A percentile compares a stretch with the other conserved stretches of the same genome.
phyloP scores from a whole-genome alignment of 1,140 invertebrate genomes.

The Andricus grossulariae region DNA sequence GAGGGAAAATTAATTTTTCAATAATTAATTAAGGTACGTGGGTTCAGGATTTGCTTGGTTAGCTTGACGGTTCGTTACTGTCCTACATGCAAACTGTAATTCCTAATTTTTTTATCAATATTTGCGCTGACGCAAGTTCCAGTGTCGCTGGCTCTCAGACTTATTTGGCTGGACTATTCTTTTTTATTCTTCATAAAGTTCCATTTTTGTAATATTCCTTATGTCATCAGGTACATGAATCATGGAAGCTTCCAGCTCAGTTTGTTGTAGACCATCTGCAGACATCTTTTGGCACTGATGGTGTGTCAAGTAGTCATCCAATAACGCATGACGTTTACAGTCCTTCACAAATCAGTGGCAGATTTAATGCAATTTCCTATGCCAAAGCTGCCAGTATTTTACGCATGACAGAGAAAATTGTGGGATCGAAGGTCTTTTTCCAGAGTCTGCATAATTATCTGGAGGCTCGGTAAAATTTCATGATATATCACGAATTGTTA shows the following conservation, averaged over 20 bases:
- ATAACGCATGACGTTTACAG: slow-evolving; percentile 59
- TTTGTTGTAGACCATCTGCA: slow-evolving; percentile 70
- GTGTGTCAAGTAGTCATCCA: slow-evolving; percentile 51
- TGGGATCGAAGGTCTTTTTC: slow-evolving; percentile 81
- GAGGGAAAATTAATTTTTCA: too few species aligned
- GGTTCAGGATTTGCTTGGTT: too few species aligned
- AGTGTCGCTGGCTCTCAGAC: too few species aligned
- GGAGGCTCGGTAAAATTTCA: slow-evolving; percentile 26
- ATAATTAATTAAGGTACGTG: too few species aligned
- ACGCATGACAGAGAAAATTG: slow-evolving; percentile 85
- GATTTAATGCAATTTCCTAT: slow-evolving; percentile 85
- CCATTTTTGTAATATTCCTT: background rate
- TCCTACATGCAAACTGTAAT: too few species aligned
- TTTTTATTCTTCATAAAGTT: background rate
- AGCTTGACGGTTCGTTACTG: too few species aligned
- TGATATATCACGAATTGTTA: too few species aligned
- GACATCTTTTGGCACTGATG: slow-evolving; percentile 56
- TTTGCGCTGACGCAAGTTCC: too few species aligned
- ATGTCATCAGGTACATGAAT: slow-evolving; percentile 62
- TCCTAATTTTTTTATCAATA: too few species aligned
- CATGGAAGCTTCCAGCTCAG: slow-evolving; percentile 77
- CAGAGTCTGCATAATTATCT: slow-evolving; percentile 78
- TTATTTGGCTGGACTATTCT: too few species aligned
- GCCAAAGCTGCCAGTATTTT: slow-evolving; percentile 82
- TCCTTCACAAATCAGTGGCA: slow-evolving; percentile 77